A percentile compares a stretch with the other conserved stretches of the same genome.
Conservation (phyloP, 2,797 vertebrate genomes). For the Phyllotis vaccarum region DNA sequence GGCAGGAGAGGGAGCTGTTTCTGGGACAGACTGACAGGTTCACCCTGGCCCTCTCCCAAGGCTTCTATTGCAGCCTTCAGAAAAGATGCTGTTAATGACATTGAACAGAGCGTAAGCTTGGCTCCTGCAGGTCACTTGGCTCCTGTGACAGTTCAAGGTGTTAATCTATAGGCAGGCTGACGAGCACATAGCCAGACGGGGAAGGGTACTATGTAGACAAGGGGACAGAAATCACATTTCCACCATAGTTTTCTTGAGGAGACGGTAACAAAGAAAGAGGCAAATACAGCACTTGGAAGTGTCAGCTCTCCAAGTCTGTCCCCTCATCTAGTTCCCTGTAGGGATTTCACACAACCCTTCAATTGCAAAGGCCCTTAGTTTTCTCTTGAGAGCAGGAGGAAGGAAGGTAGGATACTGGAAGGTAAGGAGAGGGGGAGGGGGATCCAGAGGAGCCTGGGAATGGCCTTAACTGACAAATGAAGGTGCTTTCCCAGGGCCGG, state of each 20-base stretch:
- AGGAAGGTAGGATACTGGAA: background rate
- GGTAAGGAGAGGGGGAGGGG: accelerated
- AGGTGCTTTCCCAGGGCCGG: background rate
- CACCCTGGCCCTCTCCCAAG: background rate
- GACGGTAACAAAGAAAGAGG: background rate
- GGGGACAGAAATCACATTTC: background rate
- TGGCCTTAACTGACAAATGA: background rate
- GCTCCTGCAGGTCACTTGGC: background rate
- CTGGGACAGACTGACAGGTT: background rate
- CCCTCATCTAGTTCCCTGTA: background rate
- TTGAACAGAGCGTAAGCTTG: background rate
- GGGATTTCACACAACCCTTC: accelerated
- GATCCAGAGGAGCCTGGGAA: background rate
- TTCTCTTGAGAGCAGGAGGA: background rate
- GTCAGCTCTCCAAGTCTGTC: background rate
- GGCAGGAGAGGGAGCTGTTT: background rate
- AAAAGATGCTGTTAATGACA: accelerated
- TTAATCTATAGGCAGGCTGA: accelerated
- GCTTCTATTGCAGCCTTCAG: background rate
- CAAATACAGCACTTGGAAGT: background rate
- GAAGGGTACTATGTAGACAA: background rate
- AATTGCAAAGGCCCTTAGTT: background rate
- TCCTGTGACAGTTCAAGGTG: background rate
- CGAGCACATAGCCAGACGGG: background rate
- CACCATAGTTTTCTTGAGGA: constrained; percentile 26